A percentile compares a stretch with the other conserved stretches of the same genome.
phyloP scores from a whole-genome alignment of 1,140 invertebrate genomes.

The Drosophila azteca region DNA sequence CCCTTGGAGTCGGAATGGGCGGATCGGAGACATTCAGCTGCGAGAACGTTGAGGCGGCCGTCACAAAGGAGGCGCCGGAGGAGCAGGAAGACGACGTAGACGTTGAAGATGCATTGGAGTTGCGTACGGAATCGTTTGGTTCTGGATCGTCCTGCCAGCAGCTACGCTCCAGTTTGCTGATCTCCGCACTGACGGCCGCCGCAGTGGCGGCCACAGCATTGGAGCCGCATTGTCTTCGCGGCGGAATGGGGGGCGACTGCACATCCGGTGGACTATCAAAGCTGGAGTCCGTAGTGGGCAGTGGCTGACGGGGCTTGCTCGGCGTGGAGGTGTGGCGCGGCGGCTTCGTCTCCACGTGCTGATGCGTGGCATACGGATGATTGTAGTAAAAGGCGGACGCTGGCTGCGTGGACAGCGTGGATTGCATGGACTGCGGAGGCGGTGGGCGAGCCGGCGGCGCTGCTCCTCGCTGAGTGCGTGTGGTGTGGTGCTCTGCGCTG shows the following conservation, averaged over 20 bases:
- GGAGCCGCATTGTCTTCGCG: constrained; percentile 64
- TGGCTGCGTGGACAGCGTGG: constrained; percentile 9
- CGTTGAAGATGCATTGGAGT: constrained; percentile 59
- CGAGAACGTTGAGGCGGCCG: constrained; percentile 74
- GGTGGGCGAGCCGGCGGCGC: constrained; percentile 72
- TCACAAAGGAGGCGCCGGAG: constrained; percentile 76
- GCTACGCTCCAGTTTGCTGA: constrained; percentile 73
- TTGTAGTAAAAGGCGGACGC: constrained; percentile 69
- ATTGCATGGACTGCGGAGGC: constrained; percentile 48
- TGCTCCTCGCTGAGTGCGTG: constrained; percentile 35
- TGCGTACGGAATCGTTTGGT: constrained; percentile 53
- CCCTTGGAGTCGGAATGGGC: constrained; percentile 74
- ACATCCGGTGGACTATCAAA: constrained; percentile 80
- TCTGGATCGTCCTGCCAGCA: constrained; percentile 67
- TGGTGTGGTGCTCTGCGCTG: constrained; percentile 51
- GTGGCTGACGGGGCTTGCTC: constrained; percentile 31
- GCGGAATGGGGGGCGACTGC: constrained; percentile 80
- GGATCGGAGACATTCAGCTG: constrained; percentile 67
- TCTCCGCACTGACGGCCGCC: constrained; percentile 72
- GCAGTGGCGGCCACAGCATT: constrained; percentile 72
- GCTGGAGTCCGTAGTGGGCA: constrained; percentile 63
- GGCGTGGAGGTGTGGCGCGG: constrained; percentile 61
- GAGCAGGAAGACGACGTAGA: constrained; percentile 63
- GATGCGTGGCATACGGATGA: constrained; percentile 67
- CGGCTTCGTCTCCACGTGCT: constrained; percentile 56